Percentiles rank a stretch among this genome's conserved stretches.
Conservation (phyloP, 2,113 vertebrate genomes). For the Chauna torquata region DNA sequence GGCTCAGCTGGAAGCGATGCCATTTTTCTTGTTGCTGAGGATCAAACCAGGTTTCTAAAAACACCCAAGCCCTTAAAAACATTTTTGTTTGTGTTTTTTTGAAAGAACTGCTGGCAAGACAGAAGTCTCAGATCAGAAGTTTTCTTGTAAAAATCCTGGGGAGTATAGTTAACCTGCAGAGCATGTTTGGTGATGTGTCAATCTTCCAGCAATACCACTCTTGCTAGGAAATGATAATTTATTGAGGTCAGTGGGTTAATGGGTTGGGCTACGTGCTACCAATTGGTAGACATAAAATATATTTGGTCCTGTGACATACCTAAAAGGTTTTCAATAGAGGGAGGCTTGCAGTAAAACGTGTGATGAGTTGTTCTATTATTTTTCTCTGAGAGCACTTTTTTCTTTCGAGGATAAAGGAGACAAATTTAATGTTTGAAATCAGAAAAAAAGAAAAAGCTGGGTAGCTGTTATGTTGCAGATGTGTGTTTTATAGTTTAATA, state of each 20-base stretch:
- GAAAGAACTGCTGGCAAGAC: slow-evolving; percentile 10
- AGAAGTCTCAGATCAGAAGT: slow-evolving; percentile 20
- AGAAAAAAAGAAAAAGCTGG: background rate
- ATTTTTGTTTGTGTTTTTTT: background rate
- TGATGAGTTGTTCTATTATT: background rate
- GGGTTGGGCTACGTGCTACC: slow-evolving; percentile 48
- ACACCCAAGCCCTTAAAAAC: slow-evolving; percentile 38
- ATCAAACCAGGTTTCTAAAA: slow-evolving; percentile 38
- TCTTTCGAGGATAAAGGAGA: background rate
- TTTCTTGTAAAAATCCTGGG: background rate
- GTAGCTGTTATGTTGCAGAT: slow-evolving; percentile 24
- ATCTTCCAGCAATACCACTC: slow-evolving; percentile 4
- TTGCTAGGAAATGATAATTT: slow-evolving; percentile 62
- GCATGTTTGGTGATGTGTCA: background rate
- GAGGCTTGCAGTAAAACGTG: background rate
- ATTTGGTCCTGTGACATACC: slow-evolving; percentile 53
- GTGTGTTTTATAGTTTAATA: slow-evolving; percentile 50
- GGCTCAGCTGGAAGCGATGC: slow-evolving; percentile 58
- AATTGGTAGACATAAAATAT: slow-evolving; percentile 59
- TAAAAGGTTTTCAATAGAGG: slow-evolving; percentile 48
- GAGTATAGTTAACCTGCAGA: slow-evolving; percentile 4
- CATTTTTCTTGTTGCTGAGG: slow-evolving; percentile 14
- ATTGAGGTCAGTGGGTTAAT: slow-evolving; percentile 30
- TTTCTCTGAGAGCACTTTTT: background rate
- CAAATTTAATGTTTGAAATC: slow-evolving; percentile 13